Conservation (phyloP, 2,888 invertebrate genomes). For the Sarcophaga carnaria region DNA sequence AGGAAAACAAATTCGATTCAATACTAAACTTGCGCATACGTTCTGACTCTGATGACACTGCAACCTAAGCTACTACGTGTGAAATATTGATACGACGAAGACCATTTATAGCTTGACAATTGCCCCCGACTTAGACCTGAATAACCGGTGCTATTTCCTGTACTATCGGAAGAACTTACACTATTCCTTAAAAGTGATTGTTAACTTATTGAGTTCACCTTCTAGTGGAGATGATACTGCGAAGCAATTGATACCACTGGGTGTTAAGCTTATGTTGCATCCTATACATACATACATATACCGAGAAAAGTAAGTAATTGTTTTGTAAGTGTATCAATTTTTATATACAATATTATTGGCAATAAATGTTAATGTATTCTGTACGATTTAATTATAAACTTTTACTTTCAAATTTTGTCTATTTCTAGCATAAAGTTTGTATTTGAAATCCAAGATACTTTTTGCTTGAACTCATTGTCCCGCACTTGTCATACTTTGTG, state of each 20-base stretch:
- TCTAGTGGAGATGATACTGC: conserved; percentile 77
- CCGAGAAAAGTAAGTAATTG: no score
- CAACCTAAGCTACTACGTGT: conserved; percentile 81
- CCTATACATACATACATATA: conserved; percentile 39
- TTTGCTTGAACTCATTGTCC: no score
- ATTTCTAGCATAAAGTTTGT: no score
- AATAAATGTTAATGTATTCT: no score
- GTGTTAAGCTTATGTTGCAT: conserved; percentile 75
- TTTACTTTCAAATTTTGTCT: no score
- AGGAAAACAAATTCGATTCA: conserved; percentile 79
- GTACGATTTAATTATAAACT: no score
- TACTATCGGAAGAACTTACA: conserved; percentile 69
- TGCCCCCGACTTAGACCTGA: conserved; percentile 78
- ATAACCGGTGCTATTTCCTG: conserved; percentile 80
- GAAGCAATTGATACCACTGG: conserved; percentile 71
- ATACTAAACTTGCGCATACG: conserved; percentile 78
- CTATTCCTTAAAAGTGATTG: conserved; percentile 70
- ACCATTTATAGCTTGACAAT: conserved; percentile 79
- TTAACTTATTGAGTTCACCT: conserved; percentile 75
- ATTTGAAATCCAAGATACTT: no score
- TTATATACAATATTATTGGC: no score
- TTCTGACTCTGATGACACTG: conserved; percentile 79
- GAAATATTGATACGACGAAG: conserved; percentile 79
- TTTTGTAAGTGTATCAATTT: no score
- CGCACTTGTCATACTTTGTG: no score